Evolutionary conservation across 2,797 vertebrate species (phyloP).

Genomic region (Spheniscus humboldti): DNA sequence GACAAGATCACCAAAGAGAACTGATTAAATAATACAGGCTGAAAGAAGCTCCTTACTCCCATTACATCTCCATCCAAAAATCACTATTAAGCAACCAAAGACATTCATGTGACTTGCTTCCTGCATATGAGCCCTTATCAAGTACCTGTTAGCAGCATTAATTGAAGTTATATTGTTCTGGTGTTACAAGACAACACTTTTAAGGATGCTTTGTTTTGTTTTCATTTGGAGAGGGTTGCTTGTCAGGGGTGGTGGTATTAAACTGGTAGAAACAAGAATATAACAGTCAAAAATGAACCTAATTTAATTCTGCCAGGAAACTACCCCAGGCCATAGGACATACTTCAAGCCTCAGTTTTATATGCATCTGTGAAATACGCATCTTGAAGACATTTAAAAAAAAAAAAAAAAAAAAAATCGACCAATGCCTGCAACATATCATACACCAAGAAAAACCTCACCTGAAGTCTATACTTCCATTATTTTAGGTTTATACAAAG

Average conservation of each 20-base stretch:
- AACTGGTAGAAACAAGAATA: neutral
- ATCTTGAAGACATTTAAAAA: neutral
- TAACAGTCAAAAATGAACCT: neutral
- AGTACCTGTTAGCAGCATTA: neutral
- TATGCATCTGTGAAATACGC: neutral
- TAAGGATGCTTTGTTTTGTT: neutral
- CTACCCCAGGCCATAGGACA: neutral
- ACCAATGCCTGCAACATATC: neutral
- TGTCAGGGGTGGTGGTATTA: neutral
- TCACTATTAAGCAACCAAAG: neutral
- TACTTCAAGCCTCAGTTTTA: neutral
- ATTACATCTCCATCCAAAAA: neutral
- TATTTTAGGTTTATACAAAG: neutral
- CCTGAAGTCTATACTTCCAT: neutral
- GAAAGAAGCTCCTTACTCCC: neutral
- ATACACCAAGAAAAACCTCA: neutral
- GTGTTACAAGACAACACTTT: neutral
- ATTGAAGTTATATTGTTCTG: neutral
- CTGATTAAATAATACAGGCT: slow-evolving; percentile 17
- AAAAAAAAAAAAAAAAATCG: neutral
- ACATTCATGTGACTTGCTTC: neutral
- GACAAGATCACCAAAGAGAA: slow-evolving; percentile 18
- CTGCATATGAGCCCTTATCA: neutral
- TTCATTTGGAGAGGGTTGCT: neutral
- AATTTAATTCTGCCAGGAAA: neutral